A percentile compares a stretch with the other conserved stretches of the same genome.
phyloP scores from a whole-genome alignment of 2,797 vertebrate species.

The Gambelia wislizenii region DNA sequence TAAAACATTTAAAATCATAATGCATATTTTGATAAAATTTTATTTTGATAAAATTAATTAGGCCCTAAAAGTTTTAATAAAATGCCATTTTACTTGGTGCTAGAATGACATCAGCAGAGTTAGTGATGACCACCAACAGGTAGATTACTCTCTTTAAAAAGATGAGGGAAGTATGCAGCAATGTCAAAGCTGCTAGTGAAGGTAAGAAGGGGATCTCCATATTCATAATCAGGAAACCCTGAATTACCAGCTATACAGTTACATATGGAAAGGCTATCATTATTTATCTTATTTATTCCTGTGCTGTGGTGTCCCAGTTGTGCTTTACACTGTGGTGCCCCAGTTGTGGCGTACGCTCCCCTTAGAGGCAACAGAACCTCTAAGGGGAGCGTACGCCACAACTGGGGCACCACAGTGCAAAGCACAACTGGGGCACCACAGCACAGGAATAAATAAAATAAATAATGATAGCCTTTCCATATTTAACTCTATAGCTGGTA shows the following conservation, averaged over 20 bases:
- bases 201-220: background rate
- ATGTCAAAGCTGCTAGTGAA: background rate
- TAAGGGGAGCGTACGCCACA: background rate
- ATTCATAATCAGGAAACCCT: background rate
- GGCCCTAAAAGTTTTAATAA: no score
- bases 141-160: background rate
- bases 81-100: no score
- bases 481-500: background rate
- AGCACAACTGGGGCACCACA: background rate
- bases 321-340: background rate
- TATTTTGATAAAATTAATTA: no score
- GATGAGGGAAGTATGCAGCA: background rate
- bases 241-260: background rate
- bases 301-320: no score
- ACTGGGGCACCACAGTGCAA: background rate
- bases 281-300: no score
- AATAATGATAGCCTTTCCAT: background rate
- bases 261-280: background rate
- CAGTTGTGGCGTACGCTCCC: background rate
- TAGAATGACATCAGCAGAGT: no score
- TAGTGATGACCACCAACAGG: background rate
- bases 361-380: no score
- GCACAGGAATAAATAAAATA: background rate
- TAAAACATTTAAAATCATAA: no score
- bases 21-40: no score